A percentile compares a stretch with the other conserved stretches of the same genome.
These are phyloP conservation scores for Leptopilina clavipes DNA, from an alignment of 1,140 invertebrate species.

Conservation along the genomic window DNA sequence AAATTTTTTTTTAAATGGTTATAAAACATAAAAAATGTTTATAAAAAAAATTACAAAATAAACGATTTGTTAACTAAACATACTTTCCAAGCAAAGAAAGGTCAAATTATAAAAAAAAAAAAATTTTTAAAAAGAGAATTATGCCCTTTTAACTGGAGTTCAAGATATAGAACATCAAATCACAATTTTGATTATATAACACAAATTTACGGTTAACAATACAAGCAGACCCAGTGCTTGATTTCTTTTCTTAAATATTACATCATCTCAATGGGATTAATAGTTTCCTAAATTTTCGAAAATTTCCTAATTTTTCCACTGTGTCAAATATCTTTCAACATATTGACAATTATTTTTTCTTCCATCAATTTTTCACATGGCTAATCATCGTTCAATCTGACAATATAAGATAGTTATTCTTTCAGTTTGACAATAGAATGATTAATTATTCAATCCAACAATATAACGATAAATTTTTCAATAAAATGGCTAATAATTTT, in stretches of 20 bases:
- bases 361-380: no score
- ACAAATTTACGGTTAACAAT: background rate
- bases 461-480: no score
- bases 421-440: background rate
- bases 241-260: background rate
- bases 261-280: background rate
- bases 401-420: no score
- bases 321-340: background rate
- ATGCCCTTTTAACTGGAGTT: background rate
- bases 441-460: no score
- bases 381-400: no score
- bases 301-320: background rate
- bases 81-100: background rate
- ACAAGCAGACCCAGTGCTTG: conserved; percentile 18
- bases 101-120: background rate
- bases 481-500: no score
- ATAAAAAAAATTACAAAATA: no score
- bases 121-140: background rate
- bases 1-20: no score
- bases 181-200: conserved; percentile 4
- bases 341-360: no score
- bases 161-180: background rate
- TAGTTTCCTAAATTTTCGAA: background rate
- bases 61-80: no score
- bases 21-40: no score